Percentiles rank a stretch among this genome's conserved stretches.
phyloP scores from a whole-genome alignment of 1,140 invertebrate genomes.

The Apis dorsata region DNA sequence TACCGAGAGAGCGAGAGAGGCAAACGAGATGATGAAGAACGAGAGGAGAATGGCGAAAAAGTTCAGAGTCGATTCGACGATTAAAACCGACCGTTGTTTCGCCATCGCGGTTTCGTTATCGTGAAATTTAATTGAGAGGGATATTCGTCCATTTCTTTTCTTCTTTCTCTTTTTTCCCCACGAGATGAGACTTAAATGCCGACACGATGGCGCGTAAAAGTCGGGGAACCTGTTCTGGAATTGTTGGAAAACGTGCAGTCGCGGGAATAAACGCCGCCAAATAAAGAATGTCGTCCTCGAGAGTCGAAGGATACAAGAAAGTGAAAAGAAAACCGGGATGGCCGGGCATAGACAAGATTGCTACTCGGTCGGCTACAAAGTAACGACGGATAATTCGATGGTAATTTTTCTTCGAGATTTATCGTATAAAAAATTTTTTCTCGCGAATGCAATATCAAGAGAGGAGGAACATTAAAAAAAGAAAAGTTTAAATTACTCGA shows the following conservation, averaged over 20 bases:
- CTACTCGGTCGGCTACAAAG: too few relatives aligned
- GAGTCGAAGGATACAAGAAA: conserved; percentile 28
- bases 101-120: neutral
- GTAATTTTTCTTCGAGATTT: neutral
- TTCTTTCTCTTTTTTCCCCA: neutral
- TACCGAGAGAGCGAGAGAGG: neutral
- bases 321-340: conserved; percentile 39
- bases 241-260: conserved; percentile 45
- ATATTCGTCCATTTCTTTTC: neutral
- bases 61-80: neutral
- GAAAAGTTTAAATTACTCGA: too few relatives aligned
- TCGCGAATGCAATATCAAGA: too few relatives aligned
- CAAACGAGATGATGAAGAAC: too few relatives aligned
- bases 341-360: neutral
- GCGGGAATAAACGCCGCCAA: conserved; percentile 33
- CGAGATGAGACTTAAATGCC: too few relatives aligned
- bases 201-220: conserved; percentile 38
- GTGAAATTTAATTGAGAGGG: neutral
- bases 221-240: conserved; percentile 53
- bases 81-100: neutral
- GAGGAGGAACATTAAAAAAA: too few relatives aligned
- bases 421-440: neutral
- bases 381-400: neutral
- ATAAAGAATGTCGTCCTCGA: conserved; percentile 48
- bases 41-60: neutral